A percentile compares a stretch with the other conserved stretches of the same genome.
These are phyloP conservation scores for Euwallacea fornicatus DNA, from an alignment of 1,140 invertebrate species.

Conservation along the genomic window DNA sequence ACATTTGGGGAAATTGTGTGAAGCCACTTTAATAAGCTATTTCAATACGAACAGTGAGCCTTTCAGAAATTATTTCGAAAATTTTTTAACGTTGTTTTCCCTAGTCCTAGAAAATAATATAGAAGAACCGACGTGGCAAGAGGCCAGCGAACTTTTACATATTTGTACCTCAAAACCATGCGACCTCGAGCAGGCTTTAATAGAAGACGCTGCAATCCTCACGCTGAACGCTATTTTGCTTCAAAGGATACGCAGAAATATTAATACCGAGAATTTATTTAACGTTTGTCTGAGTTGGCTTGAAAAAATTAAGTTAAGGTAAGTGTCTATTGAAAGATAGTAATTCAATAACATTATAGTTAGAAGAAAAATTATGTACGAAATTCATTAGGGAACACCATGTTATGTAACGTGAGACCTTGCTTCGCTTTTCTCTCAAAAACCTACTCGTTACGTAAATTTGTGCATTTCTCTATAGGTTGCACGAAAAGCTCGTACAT, in stretches of 20 bases:
- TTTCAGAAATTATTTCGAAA: not conserved
- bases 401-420: not conserved
- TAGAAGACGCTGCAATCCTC: constrained; percentile 45
- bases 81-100: not conserved
- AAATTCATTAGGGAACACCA: not conserved
- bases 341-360: not conserved
- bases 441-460: not conserved
- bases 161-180: constrained; percentile 41
- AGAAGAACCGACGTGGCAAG: constrained; percentile 44
- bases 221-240: constrained; percentile 50
- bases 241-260: constrained; percentile 43
- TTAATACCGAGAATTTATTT: constrained; percentile 42
- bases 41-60: constrained; percentile 48
- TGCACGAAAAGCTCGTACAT: no score
- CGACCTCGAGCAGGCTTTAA: constrained; percentile 45
- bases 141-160: constrained; percentile 40
- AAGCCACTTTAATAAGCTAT: constrained; percentile 46
- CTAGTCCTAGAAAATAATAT: constrained; percentile 21
- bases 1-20: constrained; percentile 43
- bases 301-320: constrained; percentile 48
- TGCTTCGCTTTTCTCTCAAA: no score
- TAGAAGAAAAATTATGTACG: not conserved
- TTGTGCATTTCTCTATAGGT: no score
- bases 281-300: constrained; percentile 48
- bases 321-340: constrained; percentile 11